A percentile compares a stretch with the other conserved stretches of the same genome.
These are phyloP conservation scores for Sorex fumeus DNA, from an alignment of 2,113 vertebrate species.

Conservation along the genomic window DNA sequence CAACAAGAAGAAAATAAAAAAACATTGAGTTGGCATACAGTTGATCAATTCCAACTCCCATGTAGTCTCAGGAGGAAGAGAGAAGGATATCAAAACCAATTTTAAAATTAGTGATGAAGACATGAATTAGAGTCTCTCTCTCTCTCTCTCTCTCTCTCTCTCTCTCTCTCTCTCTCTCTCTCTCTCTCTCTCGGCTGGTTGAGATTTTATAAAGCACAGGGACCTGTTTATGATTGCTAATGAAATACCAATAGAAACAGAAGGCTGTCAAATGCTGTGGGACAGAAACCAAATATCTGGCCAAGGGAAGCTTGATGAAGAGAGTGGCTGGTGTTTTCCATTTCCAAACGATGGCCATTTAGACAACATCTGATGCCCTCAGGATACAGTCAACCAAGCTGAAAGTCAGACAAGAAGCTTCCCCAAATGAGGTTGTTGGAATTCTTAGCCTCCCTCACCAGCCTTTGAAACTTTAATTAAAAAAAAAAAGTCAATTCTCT, in stretches of 20 bases:
- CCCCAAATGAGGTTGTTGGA: neutral
- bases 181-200: neutral
- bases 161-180: neutral
- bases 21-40: accelerated
- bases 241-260: constrained; percentile 60
- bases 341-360: neutral
- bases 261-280: neutral
- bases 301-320: constrained; percentile 16
- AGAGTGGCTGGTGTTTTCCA: neutral
- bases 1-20: neutral
- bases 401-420: neutral
- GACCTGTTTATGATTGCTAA: constrained; percentile 44
- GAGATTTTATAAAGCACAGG: neutral
- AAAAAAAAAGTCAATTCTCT: neutral
- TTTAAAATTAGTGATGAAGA: neutral
- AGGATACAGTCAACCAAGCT: neutral
- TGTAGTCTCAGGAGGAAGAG: neutral
- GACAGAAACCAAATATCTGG: constrained; percentile 17
- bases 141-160: too few relatives aligned
- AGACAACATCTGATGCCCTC: neutral
- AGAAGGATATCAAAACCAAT: neutral
- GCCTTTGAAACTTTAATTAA: constrained; percentile 58
- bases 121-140: neutral
- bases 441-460: neutral
- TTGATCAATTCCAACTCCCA: neutral